Evolutionary conservation across 2,797 vertebrate genomes (phyloP).

Genomic region (Notoglanidium macrostoma): DNA sequence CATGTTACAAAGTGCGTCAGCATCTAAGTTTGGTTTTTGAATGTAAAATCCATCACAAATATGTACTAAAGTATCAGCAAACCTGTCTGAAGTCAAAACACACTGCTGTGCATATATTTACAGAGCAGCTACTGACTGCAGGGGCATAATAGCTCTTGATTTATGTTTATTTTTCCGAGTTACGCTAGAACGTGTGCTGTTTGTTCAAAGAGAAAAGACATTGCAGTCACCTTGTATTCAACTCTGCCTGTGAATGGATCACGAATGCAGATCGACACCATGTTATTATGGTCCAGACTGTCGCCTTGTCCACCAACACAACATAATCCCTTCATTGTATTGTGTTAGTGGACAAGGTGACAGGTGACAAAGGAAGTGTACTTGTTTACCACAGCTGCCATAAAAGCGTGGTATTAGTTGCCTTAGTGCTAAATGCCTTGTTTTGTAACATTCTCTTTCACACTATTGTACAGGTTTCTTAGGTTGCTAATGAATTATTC

Average conservation of each 20-base stretch:
- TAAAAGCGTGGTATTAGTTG: slow-evolving; percentile 1
- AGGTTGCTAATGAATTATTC: slow-evolving; percentile 52
- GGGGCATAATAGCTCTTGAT: neutral
- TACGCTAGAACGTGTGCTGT: neutral
- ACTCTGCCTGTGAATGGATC: slow-evolving; percentile 13
- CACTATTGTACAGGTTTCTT: slow-evolving; percentile 13
- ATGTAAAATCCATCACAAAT: neutral
- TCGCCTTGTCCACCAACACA: slow-evolving; percentile 16
- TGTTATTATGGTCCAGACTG: slow-evolving; percentile 36
- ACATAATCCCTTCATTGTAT: slow-evolving; percentile 26
- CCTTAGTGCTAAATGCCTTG: slow-evolving; percentile 26
- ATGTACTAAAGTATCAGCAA: neutral
- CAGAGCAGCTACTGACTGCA: neutral
- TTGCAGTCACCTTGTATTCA: slow-evolving; percentile 18
- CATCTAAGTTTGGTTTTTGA: neutral
- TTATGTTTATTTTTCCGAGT: slow-evolving; percentile 39
- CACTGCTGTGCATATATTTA: slow-evolving; percentile 10
- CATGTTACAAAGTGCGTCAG: neutral
- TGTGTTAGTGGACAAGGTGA: slow-evolving; percentile 30
- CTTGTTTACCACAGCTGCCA: slow-evolving; percentile 22
- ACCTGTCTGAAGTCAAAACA: neutral
- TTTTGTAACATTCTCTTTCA: slow-evolving; percentile 40
- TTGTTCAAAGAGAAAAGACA: slow-evolving; percentile 16
- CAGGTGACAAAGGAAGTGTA: slow-evolving; percentile 17
- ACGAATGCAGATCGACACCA: neutral